These are phyloP conservation scores for Gonioctena quinquepunctata DNA, from an alignment of 1,140 invertebrate species.

Conservation along the genomic window DNA sequence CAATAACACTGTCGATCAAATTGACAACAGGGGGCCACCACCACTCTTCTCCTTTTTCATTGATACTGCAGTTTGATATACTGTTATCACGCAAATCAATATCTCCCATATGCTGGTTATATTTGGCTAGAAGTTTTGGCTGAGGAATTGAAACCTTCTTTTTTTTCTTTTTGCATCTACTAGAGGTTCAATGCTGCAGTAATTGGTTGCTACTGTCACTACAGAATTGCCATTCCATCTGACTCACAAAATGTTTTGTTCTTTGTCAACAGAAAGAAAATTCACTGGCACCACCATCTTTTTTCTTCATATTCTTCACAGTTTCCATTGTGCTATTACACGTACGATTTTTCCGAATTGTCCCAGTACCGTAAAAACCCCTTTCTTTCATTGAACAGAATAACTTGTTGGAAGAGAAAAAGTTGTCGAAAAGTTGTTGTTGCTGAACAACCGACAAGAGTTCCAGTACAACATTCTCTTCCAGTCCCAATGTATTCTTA, in stretches of 20 bases:
- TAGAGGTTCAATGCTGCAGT: neutral
- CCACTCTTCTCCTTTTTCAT: neutral
- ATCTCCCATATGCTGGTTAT: neutral
- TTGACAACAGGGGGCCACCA: no score
- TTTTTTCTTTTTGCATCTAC: conserved; percentile 1
- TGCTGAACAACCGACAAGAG: no score
- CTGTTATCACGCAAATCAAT: neutral
- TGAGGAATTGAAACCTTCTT: neutral
- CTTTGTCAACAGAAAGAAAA: neutral
- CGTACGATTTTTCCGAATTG: no score
- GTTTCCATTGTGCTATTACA: no score
- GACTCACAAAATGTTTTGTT: neutral
- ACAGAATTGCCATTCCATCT: conserved; percentile 2
- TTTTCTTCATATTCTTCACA: no score
- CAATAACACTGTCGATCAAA: no score
- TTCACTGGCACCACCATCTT: neutral
- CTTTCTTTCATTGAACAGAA: no score
- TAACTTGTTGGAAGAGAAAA: no score
- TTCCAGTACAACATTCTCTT: no score
- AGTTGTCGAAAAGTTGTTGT: no score
- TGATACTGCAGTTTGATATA: neutral
- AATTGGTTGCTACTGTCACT: neutral
- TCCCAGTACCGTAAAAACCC: no score
- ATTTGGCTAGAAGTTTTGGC: neutral
- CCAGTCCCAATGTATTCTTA: no score